Percentiles rank a stretch among this genome's conserved stretches.
Conservation (phyloP, 2,797 vertebrate species). For the Muscicapa striata region DNA sequence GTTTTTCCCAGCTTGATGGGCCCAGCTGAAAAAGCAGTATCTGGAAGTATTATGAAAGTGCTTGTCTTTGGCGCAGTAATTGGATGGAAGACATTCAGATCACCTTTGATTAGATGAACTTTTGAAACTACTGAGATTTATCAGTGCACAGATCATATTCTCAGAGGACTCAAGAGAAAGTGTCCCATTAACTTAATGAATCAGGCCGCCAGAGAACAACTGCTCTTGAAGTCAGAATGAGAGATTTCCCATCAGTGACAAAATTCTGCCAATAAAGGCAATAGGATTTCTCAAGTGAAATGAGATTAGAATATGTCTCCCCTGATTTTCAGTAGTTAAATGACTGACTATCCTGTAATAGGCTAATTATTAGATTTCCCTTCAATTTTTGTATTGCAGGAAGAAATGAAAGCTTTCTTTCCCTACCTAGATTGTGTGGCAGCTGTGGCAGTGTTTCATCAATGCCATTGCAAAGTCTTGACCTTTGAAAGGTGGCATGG, state of each 20-base stretch:
- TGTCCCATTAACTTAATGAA: constrained; percentile 70
- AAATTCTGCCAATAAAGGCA: constrained; percentile 49
- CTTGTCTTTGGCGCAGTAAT: constrained; percentile 28
- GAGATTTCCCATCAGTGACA: constrained; percentile 61
- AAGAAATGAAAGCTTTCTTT: background rate
- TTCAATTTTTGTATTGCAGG: constrained; percentile 31
- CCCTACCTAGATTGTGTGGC: background rate
- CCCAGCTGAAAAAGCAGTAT: background rate
- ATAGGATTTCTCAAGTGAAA: constrained; percentile 56
- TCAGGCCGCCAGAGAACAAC: constrained; percentile 56
- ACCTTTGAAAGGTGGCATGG: constrained; percentile 25
- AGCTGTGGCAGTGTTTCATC: background rate
- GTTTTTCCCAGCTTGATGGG: background rate
- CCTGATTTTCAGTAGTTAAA: constrained; percentile 56
- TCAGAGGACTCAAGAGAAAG: constrained; percentile 50
- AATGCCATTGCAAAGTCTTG: background rate
- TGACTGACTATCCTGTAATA: constrained; percentile 58
- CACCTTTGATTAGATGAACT: constrained; percentile 69
- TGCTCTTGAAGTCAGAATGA: constrained; percentile 54
- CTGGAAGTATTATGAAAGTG: background rate
- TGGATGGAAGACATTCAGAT: constrained; percentile 66
- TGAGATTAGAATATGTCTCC: constrained; percentile 60
- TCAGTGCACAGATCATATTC: constrained; percentile 41
- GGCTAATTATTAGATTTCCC: constrained; percentile 61
- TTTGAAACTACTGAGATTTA: constrained; percentile 60